Evolutionary conservation across 2,888 invertebrate genomes (phyloP).

Genomic region (Drosophila dives): DNA sequence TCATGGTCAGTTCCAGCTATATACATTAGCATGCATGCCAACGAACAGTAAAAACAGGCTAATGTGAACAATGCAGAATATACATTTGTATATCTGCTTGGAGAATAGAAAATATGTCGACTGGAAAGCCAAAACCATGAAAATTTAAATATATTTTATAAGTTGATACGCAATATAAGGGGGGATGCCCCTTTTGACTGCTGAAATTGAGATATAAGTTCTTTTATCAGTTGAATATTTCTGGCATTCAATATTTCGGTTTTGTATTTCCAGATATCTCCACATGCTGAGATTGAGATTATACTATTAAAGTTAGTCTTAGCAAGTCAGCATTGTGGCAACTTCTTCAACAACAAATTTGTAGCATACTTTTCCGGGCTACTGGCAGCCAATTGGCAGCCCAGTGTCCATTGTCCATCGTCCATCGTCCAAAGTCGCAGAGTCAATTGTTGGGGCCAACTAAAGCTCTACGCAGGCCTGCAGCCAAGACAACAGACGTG

Average conservation of each 20-base stretch:
- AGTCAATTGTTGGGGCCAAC: slow-evolving; percentile 42
- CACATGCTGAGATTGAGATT: neutral
- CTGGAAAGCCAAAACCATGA: neutral
- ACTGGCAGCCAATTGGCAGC: slow-evolving; percentile 54
- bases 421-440: slow-evolving; percentile 16
- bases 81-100: neutral
- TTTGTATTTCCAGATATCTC: neutral
- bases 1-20: slow-evolving; percentile 51
- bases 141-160: neutral
- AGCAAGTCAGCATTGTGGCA: slow-evolving; percentile 24
- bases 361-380: slow-evolving; percentile 69
- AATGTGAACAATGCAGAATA: neutral
- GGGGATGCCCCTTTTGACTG: too few relatives aligned
- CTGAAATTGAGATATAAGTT: neutral
- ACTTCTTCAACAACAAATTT: slow-evolving; percentile 40
- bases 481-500: slow-evolving; percentile 47
- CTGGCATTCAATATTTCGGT: neutral
- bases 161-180: neutral
- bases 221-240: neutral
- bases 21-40: slow-evolving; percentile 54
- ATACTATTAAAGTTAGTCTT: neutral
- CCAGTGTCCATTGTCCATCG: slow-evolving; percentile 26
- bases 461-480: slow-evolving; percentile 44
- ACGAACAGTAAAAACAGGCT: slow-evolving; percentile 28
- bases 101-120: neutral